Conservation (phyloP, 2,888 invertebrate species). For the Adelognathus sp. region DNA sequence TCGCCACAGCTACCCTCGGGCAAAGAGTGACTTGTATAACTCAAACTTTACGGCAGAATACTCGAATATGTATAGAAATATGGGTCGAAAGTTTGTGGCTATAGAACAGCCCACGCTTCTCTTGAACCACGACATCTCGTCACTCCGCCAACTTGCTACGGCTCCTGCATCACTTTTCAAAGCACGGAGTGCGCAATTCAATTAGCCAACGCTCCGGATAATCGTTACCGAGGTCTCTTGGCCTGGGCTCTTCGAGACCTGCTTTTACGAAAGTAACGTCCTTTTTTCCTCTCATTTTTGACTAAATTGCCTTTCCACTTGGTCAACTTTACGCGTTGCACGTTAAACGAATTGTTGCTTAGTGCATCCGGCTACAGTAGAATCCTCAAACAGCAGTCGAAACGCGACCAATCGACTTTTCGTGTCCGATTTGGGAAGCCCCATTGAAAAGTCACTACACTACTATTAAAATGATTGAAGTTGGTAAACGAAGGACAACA, state of each 20-base stretch:
- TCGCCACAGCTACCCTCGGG: conserved; percentile 39
- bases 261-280: neutral
- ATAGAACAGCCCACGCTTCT: conserved; percentile 33
- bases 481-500: no score
- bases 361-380: no score
- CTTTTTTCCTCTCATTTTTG: neutral
- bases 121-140: neutral
- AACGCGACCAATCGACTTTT: no score
- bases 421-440: no score
- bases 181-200: conserved; percentile 47
- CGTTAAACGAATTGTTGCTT: neutral
- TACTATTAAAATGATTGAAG: no score
- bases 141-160: conserved; percentile 23
- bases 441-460: no score
- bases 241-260: conserved; percentile 1
- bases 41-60: conserved; percentile 54
- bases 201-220: conserved; percentile 45
- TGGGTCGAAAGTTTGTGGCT: conserved; percentile 45
- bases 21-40: conserved; percentile 51
- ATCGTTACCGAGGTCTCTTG: conserved; percentile 31
- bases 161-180: conserved; percentile 43
- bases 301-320: neutral
- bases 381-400: no score
- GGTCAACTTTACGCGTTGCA: neutral
- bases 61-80: conserved; percentile 55